Conservation (phyloP, 2,113 vertebrate species). For the Dolichotis patagonum region DNA sequence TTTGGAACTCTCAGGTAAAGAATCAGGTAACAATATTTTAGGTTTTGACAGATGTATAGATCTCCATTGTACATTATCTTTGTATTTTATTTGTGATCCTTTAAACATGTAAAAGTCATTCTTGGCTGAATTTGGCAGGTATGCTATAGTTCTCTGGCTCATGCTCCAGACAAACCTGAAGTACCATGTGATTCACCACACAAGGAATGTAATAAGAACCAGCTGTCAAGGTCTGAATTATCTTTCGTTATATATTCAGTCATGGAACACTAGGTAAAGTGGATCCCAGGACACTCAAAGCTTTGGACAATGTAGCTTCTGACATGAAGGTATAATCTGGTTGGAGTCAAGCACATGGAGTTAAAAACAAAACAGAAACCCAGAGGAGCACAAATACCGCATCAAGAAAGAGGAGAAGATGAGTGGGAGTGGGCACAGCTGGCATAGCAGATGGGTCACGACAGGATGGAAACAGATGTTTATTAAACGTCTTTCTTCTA, state of each 20-base stretch:
- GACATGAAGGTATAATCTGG: slow-evolving; percentile 1
- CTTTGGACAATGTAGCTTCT: not conserved
- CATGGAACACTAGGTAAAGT: not conserved
- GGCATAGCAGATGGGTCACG: not conserved
- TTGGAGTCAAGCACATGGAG: not conserved
- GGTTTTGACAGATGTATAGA: not conserved
- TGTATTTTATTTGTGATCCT: slow-evolving; percentile 11
- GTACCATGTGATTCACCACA: not conserved
- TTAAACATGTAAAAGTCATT: slow-evolving; percentile 36
- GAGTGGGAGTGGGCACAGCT: not conserved
- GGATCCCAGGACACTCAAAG: not conserved
- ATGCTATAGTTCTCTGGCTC: not conserved
- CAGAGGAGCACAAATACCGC: not conserved
- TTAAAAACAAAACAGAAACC: not conserved
- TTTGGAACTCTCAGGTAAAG: slow-evolving; percentile 35
- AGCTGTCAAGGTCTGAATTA: slow-evolving; percentile 21
- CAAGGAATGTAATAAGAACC: not conserved
- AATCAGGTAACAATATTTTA: slow-evolving; percentile 8
- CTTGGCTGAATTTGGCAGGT: slow-evolving; percentile 15
- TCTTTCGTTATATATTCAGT: slow-evolving; percentile 6
- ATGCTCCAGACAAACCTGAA: not conserved
- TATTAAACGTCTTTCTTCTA: slow-evolving; percentile 28
- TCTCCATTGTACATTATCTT: not conserved
- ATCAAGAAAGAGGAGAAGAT: not conserved
- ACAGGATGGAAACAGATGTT: not conserved